Evolutionary conservation across 2,888 invertebrate species (phyloP).

Genomic region (Ernsta delagoae): DNA sequence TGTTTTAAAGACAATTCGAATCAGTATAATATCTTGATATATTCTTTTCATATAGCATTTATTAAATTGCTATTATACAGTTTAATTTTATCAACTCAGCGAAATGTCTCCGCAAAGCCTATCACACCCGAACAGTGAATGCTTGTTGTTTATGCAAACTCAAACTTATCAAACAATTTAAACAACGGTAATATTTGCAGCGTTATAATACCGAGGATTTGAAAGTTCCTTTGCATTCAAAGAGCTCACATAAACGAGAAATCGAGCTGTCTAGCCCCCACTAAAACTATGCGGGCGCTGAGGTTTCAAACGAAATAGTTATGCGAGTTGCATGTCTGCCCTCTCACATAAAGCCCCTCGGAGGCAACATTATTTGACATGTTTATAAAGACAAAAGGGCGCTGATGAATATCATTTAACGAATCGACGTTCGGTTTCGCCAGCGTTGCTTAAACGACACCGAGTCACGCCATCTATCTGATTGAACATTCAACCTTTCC

Average conservation of each 20-base stretch:
- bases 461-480: conserved; percentile 83
- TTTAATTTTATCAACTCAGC: conserved; percentile 32
- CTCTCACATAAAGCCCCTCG: conserved; percentile 60
- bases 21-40: too few relatives aligned
- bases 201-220: conserved; percentile 37
- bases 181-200: conserved; percentile 34
- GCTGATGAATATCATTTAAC: conserved; percentile 82
- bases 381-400: conserved; percentile 82
- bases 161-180: conserved; percentile 37
- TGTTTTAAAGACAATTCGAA: too few relatives aligned
- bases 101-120: conserved; percentile 35
- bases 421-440: conserved; percentile 79
- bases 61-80: too few relatives aligned
- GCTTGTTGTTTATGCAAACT: conserved; percentile 35
- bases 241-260: conserved; percentile 36
- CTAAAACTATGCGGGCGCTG: conserved; percentile 68
- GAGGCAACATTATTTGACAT: conserved; percentile 69
- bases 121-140: conserved; percentile 31
- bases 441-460: conserved; percentile 76
- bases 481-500: conserved; percentile 74
- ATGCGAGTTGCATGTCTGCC: conserved; percentile 63
- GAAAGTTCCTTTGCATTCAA: conserved; percentile 38
- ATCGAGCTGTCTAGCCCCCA: conserved; percentile 51
- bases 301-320: conserved; percentile 53
- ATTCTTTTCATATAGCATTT: too few relatives aligned